Evolutionary conservation across 2,113 vertebrate genomes (phyloP), one percentile per base, ranked within the genome.

Genomic region (Saguinus imperator): DNA sequence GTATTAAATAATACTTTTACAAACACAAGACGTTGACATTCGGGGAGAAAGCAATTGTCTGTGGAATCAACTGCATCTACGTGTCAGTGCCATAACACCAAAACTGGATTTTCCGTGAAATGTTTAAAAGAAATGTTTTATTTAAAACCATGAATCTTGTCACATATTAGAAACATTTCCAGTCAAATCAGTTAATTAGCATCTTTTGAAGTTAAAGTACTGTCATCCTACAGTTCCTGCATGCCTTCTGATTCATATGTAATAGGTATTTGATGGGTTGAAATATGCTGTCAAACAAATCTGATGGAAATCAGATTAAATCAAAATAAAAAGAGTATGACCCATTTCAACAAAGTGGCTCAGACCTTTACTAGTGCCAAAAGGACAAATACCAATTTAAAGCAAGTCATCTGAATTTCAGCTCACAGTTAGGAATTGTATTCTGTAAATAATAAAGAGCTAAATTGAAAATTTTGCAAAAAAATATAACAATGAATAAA

Each of bases 171-270:
- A 79, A 88, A 93, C 12, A 91, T 91, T 91, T 94, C 32, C 50
- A 95, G 82, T 91, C 58, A 96, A 77, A 91, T 94, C 32, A 93
- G 35, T 86, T 96, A 95, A 95, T 95, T 81, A 80, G 45, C 83
- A 58, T 97, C 23, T 94, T 40, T 66, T 57, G 29, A 82, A 89
- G 20, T 84, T 89, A 64, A 87, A 88, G 5, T 57, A 13, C 64
- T 93, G 50, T 94, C 45, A 86, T 94, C 11, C 21, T 43, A 3
- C 25, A 89, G 27, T 85, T 92, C 5, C 18, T 75, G 8, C 20
- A 20, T 89, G 35, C 2, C 8, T 95, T 84, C 58, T 97, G 91
- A 92, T 82, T 91, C 11, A 43, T 86, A 88, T 61, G 57, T 92
- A 84, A 88, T 79, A 70, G 10, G 43, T 57, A 52, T 61, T 61